Percentiles rank a stretch among this genome's conserved stretches.
These are phyloP conservation scores for Hippopotamus amphibius DNA, from an alignment of 2,113 vertebrate species.

Conservation along the genomic window DNA sequence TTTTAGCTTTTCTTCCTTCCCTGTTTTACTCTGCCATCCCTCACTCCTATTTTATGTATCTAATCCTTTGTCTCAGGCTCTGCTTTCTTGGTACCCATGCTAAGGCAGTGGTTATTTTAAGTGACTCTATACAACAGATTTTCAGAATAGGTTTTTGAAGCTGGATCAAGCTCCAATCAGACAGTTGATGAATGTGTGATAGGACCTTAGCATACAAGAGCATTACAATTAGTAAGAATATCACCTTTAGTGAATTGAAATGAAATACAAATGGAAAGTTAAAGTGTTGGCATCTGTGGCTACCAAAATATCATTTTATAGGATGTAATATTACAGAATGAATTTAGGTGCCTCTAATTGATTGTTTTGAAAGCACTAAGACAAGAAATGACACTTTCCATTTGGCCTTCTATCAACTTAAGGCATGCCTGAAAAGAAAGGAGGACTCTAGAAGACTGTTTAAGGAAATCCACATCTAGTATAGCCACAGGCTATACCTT, in stretches of 20 bases:
- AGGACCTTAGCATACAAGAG: background rate
- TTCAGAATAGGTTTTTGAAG: constrained; percentile 1
- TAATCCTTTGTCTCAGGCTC: background rate
- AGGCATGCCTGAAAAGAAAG: background rate
- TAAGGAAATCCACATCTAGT: background rate
- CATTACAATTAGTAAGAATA: background rate
- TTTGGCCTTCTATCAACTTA: background rate
- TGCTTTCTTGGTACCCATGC: background rate
- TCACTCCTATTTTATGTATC: background rate
- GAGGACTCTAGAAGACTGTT: background rate
- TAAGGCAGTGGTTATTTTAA: background rate
- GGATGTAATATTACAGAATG: background rate
- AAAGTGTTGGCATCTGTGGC: background rate
- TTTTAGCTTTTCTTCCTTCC: background rate
- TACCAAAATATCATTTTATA: background rate
- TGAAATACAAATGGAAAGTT: background rate
- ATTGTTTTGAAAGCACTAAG: background rate
- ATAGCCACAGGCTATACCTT: background rate
- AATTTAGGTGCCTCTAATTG: background rate
- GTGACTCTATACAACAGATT: background rate
- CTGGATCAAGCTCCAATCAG: background rate
- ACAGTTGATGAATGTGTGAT: background rate
- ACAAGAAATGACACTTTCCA: background rate
- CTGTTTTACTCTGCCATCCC: background rate
- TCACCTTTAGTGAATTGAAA: background rate